Base-by-base conservation (phyloP, 2,888 invertebrate species). In the Sesamia inferens region DNA sequence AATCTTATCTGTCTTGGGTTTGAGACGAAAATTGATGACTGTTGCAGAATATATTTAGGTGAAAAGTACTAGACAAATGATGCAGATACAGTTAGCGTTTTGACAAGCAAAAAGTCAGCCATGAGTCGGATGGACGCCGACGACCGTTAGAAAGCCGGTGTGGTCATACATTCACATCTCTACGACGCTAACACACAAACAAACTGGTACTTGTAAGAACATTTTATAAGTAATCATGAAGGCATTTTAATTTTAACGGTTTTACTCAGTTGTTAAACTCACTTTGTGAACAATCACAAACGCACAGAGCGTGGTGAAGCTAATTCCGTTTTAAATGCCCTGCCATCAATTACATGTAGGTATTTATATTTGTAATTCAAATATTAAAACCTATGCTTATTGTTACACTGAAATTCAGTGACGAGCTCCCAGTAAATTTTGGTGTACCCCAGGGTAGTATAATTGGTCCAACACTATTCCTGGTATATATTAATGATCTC, bases 41-140 rank as follows among this genome's bases (percentile, higher is more conserved):
- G 71, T 71, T 77, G 65, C 79, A 71, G 55, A 74, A 78, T 84
- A 81, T 79, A 88, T 87, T 88, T 87, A 85, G 85, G 85, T 89
- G 90, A 88, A 85, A 85, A 87, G 89, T 85, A 82, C 87, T 89
- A 87, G 83, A 87, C 87, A 90, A 90, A 92, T 91, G 90, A 88
- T 83, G 86, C 85, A 87, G 85, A 90, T 94, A 95, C 95, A 92
- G 95, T 95, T 95, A 95, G 87, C 84, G 85, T 91, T 93, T 94
- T 92, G 94, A 94, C 93, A 92, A 92, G 94, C 94, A 95, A 95
- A 95, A 95, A 94, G 87, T 88, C 88, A 90, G 88, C 88, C 87
- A 90, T 88, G 88, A 81, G 87, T 87, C 78, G 86, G 85, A 84
- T 84, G 74, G 57, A 65, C n/a, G 68, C 92, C 92, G 93, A 79